Conservation (phyloP, 2,113 vertebrate species). For the Cephalopholis sonnerati region DNA sequence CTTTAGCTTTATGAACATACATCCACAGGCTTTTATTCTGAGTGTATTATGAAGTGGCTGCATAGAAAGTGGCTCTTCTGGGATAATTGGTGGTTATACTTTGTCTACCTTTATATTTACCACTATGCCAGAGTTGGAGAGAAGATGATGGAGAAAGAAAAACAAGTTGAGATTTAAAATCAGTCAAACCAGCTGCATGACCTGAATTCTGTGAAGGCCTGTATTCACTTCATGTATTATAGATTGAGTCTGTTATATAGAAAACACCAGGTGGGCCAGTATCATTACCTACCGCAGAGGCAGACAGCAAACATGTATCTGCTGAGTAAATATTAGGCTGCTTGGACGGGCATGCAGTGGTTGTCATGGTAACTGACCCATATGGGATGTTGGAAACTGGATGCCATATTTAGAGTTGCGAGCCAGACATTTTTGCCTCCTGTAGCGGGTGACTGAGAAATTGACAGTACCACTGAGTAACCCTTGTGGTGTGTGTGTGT, state of each 20-base stretch:
- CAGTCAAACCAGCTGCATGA: not conserved
- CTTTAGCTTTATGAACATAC: not conserved
- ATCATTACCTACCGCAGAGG: conserved; percentile 55
- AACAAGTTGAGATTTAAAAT: conserved; percentile 2
- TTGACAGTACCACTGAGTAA: conserved; percentile 24
- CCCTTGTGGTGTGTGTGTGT: conserved; percentile 2
- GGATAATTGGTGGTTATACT: conserved; percentile 11
- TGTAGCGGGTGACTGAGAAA: conserved; percentile 37
- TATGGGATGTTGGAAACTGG: conserved; percentile 62
- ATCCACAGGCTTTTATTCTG: not conserved
- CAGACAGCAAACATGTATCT: conserved; percentile 72
- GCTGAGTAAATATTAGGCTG: conserved; percentile 74
- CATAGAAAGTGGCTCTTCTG: conserved; percentile 17
- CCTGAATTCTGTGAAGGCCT: conserved; percentile 17
- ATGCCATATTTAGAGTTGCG: conserved; percentile 64
- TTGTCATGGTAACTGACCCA: conserved; percentile 73
- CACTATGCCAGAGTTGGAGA: not conserved
- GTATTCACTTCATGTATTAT: conserved; percentile 61
- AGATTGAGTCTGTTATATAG: conserved; percentile 52
- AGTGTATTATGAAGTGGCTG: conserved; percentile 17
- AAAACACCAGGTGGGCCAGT: conserved; percentile 59
- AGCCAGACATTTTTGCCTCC: conserved; percentile 35
- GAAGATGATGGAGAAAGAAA: not conserved
- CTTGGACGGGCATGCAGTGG: conserved; percentile 56
- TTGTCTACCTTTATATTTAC: not conserved